A percentile compares a stretch with the other conserved stretches of the same genome.
Conservation (phyloP, 2,113 vertebrate species). For the Oryzias woworae region DNA sequence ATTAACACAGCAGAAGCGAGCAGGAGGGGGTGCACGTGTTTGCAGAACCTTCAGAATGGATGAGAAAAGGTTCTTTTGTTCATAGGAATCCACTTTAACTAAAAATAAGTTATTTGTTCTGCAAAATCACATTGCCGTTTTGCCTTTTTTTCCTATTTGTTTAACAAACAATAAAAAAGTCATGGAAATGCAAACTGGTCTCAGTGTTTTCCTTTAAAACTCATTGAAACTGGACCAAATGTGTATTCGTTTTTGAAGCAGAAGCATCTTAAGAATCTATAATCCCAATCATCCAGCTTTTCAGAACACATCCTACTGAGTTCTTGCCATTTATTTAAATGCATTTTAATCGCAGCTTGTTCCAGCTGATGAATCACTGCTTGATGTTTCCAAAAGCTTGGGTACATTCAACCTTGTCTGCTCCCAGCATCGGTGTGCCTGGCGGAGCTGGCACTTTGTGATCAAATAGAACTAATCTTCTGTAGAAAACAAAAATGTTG, state of each 20-base stretch:
- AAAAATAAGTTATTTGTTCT: too few species aligned
- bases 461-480: conserved; percentile 63
- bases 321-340: conserved; percentile 16
- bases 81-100: too few species aligned
- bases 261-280: not conserved
- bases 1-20: conserved; percentile 59
- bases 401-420: conserved; percentile 36
- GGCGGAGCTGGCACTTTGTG: conserved; percentile 41
- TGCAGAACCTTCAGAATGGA: conserved; percentile 24
- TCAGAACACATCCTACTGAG: not conserved
- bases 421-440: conserved; percentile 45
- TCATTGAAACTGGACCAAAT: too few species aligned
- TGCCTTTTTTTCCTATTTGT: too few species aligned
- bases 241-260: not conserved
- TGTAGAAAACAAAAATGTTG: conserved; percentile 28
- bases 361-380: conserved; percentile 21
- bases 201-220: too few species aligned
- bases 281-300: not conserved
- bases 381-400: conserved; percentile 38
- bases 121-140: too few species aligned
- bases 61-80: not conserved
- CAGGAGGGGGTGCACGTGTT: conserved; percentile 26
- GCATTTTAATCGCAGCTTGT: conserved; percentile 33
- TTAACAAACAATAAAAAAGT: too few species aligned
- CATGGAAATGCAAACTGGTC: too few species aligned